phyloP scores from a whole-genome alignment of 2,888 invertebrate genomes.

The Eupithecia abbreviata region DNA sequence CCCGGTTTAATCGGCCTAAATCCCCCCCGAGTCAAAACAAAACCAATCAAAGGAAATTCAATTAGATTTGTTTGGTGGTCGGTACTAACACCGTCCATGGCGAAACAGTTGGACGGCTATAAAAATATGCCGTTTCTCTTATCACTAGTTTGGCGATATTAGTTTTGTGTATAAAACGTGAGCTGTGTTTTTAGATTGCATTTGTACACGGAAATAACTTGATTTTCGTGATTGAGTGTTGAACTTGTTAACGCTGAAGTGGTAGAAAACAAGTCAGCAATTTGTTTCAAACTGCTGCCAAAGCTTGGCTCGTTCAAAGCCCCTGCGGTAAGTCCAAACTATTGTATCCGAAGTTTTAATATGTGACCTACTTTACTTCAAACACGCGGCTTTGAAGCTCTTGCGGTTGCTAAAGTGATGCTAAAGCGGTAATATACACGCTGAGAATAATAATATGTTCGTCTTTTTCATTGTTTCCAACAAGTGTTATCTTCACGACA shows the following conservation, averaged over 20 bases:
- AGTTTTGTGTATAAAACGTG: slow-evolving; percentile 39
- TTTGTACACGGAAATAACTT: slow-evolving; percentile 6
- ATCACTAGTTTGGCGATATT: slow-evolving; percentile 43
- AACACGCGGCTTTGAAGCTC: slow-evolving; percentile 2
- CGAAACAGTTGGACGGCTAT: slow-evolving; percentile 40
- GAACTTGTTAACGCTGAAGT: not conserved
- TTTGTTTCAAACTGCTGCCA: not conserved
- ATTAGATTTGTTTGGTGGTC: slow-evolving; percentile 38
- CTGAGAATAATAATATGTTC: not conserved
- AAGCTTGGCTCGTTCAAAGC: slow-evolving; percentile 19
- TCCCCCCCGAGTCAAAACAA: slow-evolving; percentile 10
- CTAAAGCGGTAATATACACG: not conserved
- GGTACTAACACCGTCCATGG: slow-evolving; percentile 34
- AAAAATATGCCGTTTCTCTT: slow-evolving; percentile 40
- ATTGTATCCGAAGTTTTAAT: slow-evolving; percentile 16
- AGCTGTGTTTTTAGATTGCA: slow-evolving; percentile 22
- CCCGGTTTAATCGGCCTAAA: not conserved
- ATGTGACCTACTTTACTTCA: slow-evolving; percentile 19
- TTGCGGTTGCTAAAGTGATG: not conserved
- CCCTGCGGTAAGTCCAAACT: slow-evolving; percentile 27
- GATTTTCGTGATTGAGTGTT: slow-evolving; percentile 5
- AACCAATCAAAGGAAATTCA: slow-evolving; percentile 35
- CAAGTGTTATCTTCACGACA: not conserved
- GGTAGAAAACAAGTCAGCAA: not conserved
- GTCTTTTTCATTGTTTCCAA: not conserved